phyloP scores from a whole-genome alignment of 1,140 invertebrate species.

The Grapholita molesta region DNA sequence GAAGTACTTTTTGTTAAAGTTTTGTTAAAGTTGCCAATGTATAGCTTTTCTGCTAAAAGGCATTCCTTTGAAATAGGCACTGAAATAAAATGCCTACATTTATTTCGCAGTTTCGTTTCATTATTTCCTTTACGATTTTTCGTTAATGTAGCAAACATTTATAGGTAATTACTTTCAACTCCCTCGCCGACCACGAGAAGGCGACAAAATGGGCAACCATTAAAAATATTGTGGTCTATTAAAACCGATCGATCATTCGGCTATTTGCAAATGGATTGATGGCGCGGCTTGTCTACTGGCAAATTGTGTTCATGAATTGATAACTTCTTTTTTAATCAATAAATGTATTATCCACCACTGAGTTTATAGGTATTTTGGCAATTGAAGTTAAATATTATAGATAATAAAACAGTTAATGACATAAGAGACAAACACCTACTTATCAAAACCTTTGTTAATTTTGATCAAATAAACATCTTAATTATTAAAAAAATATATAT shows the following conservation, averaged over 20 bases:
- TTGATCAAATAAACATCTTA: too few species aligned
- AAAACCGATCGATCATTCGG: constrained; percentile 27
- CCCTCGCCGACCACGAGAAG: neutral
- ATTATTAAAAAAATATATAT: too few species aligned
- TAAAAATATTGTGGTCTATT: constrained; percentile 19
- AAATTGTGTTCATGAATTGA: neutral
- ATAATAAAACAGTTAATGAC: too few species aligned
- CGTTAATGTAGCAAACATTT: neutral
- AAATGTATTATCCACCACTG: too few species aligned
- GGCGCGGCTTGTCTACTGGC: constrained; percentile 13
- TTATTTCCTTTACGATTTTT: neutral
- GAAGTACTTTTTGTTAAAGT: too few species aligned
- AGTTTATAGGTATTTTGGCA: too few species aligned
- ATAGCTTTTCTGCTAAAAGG: neutral
- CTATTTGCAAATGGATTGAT: constrained; percentile 30
- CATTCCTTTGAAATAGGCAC: neutral
- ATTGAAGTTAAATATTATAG: too few species aligned
- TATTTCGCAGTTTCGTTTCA: neutral
- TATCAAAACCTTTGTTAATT: too few species aligned
- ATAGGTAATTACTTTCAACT: neutral
- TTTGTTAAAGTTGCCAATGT: too few species aligned
- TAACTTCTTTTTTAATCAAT: neutral
- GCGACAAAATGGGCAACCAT: constrained; percentile 14
- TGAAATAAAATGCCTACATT: neutral
- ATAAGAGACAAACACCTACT: too few species aligned